Evolutionary conservation across 1,140 invertebrate genomes (phyloP), one percentile per base, ranked within the genome.

Genomic region (Conus betulinus): DNA sequence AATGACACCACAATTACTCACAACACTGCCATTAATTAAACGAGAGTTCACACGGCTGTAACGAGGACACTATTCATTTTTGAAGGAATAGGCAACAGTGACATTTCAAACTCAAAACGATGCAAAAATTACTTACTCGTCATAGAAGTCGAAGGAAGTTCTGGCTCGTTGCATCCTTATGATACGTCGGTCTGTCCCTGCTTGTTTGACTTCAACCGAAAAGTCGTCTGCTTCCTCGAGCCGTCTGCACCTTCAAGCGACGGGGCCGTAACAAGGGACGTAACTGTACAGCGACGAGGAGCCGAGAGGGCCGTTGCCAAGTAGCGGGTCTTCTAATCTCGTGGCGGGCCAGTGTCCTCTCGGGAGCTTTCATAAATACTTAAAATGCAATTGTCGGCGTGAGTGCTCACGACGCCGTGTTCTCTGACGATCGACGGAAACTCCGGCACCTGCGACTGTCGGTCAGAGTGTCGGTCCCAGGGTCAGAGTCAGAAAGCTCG

Each of bases 301-400:
- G 76, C 81, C 6, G 27, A 5, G 27, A 25, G 23, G 27, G 82
- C 57, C 15, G 82, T 84, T 84, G 82, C 82, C 53, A 63, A 84
- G 82, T 67, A 67, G 57, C 82, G n/a, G 82, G 20, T 60, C 57
- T 84, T 84, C 82, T 84, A 84, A 84, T 84, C 82, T 84, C 57
- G 55, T 63, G 57, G 55, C 10, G 27, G 23, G 82, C 57, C 82
- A 27, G 5, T 84, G n/a, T n/a, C 55, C 27, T 27, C 51, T 6
- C 13, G 51, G 25, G 17, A 6, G 20, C 82, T 84, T 84, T 84
- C 57, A 84, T 84, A 15, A 84, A 84, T 63, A 57, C 39, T 84
- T 84, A 55, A 83, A 84, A 63, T 53, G 82, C 57, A 84, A 63
- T 84, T 63, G 78, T 8, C 23, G 27, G 27, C 39, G 78, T 79